Evolutionary conservation across 2,113 vertebrate species (phyloP).

Genomic region (Otus sunia): DNA sequence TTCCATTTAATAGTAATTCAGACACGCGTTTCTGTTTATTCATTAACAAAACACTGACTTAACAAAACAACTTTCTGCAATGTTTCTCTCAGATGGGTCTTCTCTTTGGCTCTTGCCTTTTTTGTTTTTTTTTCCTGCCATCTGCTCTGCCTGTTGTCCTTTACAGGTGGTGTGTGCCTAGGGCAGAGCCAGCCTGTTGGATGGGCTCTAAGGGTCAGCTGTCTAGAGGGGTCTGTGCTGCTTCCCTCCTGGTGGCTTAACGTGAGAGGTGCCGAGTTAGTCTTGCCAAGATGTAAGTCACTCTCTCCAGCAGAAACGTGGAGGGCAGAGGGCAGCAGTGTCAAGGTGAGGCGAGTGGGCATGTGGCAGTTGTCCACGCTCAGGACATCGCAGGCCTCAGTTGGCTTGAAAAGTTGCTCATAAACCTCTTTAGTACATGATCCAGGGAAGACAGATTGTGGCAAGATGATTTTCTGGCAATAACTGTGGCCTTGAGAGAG

Average conservation of each 20-base stretch:
- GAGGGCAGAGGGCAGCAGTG: background rate
- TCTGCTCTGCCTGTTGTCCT: background rate
- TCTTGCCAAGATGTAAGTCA: fast-evolving
- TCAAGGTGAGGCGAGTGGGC: background rate
- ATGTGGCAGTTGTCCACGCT: background rate
- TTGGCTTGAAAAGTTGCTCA: background rate
- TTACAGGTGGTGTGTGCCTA: background rate
- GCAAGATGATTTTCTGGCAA: background rate
- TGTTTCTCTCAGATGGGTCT: background rate
- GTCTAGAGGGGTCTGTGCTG: background rate
- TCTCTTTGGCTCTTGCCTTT: background rate
- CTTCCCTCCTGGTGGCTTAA: background rate
- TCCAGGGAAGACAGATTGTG: background rate
- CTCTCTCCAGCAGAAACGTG: too few species aligned
- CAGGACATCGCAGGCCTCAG: too few species aligned
- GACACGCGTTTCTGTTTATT: background rate
- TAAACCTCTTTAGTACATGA: background rate
- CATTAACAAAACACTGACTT: background rate
- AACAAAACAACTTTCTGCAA: background rate
- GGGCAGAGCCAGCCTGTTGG: background rate
- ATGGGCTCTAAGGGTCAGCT: background rate
- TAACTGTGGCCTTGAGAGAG: background rate
- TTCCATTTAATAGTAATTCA: background rate
- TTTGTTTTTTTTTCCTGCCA: background rate
- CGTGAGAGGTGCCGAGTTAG: background rate